Conservation (phyloP, 2,797 vertebrate genomes). For the Sebastes flavidus region DNA sequence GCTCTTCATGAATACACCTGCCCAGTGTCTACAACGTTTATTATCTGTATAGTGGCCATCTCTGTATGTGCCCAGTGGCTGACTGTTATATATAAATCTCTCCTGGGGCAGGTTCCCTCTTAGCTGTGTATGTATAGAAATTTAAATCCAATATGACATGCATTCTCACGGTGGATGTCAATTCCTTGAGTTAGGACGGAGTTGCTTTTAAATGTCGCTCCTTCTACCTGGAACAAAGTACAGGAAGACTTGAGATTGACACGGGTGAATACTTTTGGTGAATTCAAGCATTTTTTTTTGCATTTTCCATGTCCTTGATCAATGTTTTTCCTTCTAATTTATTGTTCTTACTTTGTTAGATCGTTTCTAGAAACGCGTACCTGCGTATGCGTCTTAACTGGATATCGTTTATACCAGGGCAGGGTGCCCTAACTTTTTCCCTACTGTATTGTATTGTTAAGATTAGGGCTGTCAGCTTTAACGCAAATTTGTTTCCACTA, state of each 20-base stretch:
- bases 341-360: not conserved
- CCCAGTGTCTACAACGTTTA: not conserved
- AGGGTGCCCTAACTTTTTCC: too few species aligned
- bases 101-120: not conserved
- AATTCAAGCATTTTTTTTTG: not conserved
- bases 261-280: not conserved
- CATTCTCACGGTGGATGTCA: not conserved
- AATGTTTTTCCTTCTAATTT: not conserved
- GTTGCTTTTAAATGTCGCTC: not conserved
- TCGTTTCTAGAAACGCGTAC: not conserved
- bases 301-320: not conserved
- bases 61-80: not conserved
- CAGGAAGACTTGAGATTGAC: not conserved
- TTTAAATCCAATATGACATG: not conserved
- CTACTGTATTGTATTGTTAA: too few species aligned
- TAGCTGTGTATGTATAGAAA: not conserved
- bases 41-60: not conserved
- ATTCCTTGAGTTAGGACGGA: not conserved
- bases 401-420: not conserved
- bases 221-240: not conserved
- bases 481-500: too few species aligned
- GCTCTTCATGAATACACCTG: not conserved
- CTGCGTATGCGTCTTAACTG: not conserved
- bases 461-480: not conserved
- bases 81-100: not conserved